Percentiles rank a stretch among this genome's conserved stretches.
Evolutionary conservation across 2,113 vertebrate genomes (phyloP).

Genomic region (Nannospalax galili): DNA sequence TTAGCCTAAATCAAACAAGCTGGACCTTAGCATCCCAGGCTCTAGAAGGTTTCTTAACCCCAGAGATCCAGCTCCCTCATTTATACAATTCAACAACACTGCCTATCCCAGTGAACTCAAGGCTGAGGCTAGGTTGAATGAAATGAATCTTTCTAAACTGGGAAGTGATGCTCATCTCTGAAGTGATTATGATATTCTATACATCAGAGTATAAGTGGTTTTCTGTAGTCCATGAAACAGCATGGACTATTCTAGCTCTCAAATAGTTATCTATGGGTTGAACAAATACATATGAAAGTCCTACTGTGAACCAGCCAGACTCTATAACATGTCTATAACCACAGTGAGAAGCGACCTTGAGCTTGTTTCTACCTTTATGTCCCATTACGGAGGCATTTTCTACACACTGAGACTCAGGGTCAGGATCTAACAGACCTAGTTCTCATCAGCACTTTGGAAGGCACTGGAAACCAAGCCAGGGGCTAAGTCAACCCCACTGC

Average conservation of each 20-base stretch:
- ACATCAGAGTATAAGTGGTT: not conserved
- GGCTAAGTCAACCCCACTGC: not conserved
- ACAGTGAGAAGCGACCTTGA: not conserved
- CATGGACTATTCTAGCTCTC: not conserved
- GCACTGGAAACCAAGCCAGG: not conserved
- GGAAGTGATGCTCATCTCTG: not conserved
- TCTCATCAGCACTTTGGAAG: not conserved
- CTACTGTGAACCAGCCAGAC: not conserved
- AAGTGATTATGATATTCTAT: not conserved
- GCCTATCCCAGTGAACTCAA: not conserved
- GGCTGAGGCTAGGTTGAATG: not conserved
- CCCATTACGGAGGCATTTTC: not conserved
- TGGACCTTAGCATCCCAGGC: not conserved
- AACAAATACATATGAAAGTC: not conserved
- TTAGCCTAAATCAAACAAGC: not conserved
- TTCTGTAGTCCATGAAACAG: not conserved
- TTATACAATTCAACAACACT: not conserved
- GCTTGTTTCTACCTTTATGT: too few species aligned
- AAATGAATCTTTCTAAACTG: not conserved
- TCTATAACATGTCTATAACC: not conserved
- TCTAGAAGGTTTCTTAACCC: not conserved
- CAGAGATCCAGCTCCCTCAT: not conserved
- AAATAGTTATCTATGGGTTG: not conserved
- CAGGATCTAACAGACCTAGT: not conserved
- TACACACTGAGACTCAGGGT: not conserved